Evolutionary conservation across 2,113 vertebrate genomes (phyloP).

Genomic region (Nicator chloris): DNA sequence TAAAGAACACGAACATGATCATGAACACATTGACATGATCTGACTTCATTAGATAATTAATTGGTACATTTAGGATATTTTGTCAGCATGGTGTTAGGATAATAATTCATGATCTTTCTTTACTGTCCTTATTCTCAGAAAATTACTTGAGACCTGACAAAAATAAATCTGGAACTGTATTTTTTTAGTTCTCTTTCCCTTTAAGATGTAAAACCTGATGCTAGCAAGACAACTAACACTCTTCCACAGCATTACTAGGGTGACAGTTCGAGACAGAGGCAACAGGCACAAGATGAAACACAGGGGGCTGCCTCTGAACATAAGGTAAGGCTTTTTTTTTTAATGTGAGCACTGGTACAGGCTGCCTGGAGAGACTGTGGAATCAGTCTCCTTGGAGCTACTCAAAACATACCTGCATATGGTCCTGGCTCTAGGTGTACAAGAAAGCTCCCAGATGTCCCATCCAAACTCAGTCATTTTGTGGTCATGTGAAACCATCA

Average conservation of each 20-base stretch:
- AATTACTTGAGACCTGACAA: background rate
- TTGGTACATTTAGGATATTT: background rate
- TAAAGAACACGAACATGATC: background rate
- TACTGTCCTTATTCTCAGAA: background rate
- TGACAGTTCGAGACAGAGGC: background rate
- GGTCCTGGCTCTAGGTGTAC: background rate
- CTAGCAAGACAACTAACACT: background rate
- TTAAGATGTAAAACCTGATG: background rate
- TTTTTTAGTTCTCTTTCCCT: background rate
- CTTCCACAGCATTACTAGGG: background rate
- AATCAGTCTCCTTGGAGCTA: background rate
- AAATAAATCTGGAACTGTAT: background rate
- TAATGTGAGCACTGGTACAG: background rate
- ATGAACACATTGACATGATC: background rate
- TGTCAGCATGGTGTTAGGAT: background rate
- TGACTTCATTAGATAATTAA: background rate
- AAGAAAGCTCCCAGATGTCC: background rate
- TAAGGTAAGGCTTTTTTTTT: background rate
- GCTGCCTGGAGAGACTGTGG: background rate
- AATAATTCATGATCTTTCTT: background rate
- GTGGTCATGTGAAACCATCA: background rate
- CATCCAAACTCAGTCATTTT: background rate
- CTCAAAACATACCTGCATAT: background rate
- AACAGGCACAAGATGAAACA: background rate
- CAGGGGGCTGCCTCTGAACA: background rate